Percentiles rank a stretch among this genome's conserved stretches.
Conservation (phyloP, 2,888 invertebrate genomes). For the Sinhomidia bicolor region DNA sequence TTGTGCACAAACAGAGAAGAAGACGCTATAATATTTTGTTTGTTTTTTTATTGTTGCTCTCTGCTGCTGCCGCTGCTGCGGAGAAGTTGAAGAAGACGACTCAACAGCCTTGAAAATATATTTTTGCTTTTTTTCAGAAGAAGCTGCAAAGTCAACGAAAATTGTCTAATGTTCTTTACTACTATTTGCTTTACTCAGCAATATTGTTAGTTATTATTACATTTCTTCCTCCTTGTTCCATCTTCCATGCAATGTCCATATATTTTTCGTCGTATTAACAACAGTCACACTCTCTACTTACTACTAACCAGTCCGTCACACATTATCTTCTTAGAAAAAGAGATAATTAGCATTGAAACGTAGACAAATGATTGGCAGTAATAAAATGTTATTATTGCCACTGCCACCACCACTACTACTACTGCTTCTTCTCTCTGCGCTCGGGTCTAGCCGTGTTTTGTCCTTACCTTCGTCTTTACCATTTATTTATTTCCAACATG, state of each 20-base stretch:
- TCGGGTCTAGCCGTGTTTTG: neutral
- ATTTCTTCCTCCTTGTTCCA: neutral
- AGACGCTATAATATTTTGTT: neutral
- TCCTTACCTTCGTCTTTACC: neutral
- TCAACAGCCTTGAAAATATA: conserved; percentile 58
- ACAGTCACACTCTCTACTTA: neutral
- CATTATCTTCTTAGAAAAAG: too few relatives aligned
- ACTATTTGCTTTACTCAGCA: neutral
- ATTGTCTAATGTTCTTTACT: neutral
- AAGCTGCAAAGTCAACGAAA: neutral
- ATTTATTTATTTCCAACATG: too few relatives aligned
- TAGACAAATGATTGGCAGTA: conserved; percentile 63
- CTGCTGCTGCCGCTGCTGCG: neutral
- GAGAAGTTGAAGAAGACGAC: conserved; percentile 37
- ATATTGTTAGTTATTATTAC: neutral
- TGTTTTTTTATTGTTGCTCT: too few relatives aligned
- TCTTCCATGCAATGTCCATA: too few relatives aligned
- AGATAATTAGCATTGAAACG: conserved; percentile 15
- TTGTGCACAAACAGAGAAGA: neutral
- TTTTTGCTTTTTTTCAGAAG: neutral
- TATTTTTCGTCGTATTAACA: too few relatives aligned
- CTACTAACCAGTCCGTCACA: too few relatives aligned
- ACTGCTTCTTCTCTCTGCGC: too few relatives aligned
- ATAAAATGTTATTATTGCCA: conserved; percentile 36
- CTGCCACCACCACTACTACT: too few relatives aligned